Conservation (phyloP, 1,140 invertebrate species). For the Dreissena polymorpha region DNA sequence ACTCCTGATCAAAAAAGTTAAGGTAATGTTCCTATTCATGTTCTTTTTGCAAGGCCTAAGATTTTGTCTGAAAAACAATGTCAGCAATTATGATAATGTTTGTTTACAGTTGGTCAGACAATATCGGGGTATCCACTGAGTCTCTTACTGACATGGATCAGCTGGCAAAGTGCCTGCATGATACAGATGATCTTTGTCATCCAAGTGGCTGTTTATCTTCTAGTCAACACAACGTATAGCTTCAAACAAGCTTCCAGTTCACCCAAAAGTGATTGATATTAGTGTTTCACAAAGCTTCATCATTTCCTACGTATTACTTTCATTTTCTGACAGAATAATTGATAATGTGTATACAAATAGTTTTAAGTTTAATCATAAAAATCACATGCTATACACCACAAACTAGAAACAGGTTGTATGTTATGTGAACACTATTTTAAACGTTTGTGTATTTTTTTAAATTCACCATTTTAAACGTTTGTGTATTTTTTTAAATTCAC, state of each 20-base stretch:
- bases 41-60: not conserved
- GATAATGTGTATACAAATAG: no score
- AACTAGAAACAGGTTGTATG: no score
- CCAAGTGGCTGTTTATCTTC: constrained; percentile 22
- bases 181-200: constrained; percentile 30
- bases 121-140: constrained; percentile 28
- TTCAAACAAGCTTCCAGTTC: not conserved
- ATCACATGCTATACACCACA: no score
- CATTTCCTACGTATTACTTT: no score
- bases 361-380: no score
- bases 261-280: not conserved
- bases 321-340: no score
- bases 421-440: no score
- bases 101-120: constrained; percentile 40
- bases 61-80: not conserved
- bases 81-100: not conserved
- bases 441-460: no score
- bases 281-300: no score
- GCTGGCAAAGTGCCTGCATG: constrained; percentile 27
- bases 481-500: no score
- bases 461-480: no score
- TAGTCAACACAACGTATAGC: constrained; percentile 20
- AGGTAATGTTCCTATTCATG: not conserved
- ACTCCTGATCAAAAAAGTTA: not conserved
- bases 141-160: constrained; percentile 16